These are phyloP conservation scores for Sebastes cheni DNA, from an alignment of 2,797 vertebrate genomes.

Conservation along the genomic window DNA sequence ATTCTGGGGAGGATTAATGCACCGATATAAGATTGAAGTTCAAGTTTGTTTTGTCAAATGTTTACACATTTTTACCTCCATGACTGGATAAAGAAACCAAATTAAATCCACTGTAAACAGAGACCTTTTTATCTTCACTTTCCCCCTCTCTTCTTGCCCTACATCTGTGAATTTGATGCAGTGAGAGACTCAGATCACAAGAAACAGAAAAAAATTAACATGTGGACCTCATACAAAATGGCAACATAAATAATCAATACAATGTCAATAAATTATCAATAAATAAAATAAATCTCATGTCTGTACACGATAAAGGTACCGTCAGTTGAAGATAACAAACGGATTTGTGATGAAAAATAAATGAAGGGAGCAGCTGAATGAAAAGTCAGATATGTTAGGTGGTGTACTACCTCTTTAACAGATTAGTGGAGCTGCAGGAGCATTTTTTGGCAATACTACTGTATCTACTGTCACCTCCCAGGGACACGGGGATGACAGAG, in stretches of 20 bases:
- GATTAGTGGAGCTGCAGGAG: conserved; percentile 18
- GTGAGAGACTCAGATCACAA: conserved; percentile 45
- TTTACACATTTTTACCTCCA: background rate
- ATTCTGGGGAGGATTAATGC: background rate
- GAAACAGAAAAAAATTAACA: conserved; percentile 48
- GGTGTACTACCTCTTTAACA: conserved; percentile 15
- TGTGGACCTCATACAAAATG: conserved; percentile 49
- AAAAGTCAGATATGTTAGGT: conserved; percentile 12
- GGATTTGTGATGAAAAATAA: conserved; percentile 43
- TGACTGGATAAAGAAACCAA: background rate
- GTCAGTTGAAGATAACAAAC: conserved; percentile 29
- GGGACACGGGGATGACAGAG: background rate
- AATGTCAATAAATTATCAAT: conserved; percentile 70
- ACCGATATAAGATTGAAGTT: background rate
- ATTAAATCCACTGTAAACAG: conserved; percentile 16
- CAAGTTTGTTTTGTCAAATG: background rate
- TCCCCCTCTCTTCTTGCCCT: background rate
- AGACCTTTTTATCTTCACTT: conserved; percentile 1
- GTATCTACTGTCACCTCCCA: conserved; percentile 25
- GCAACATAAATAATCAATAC: conserved; percentile 54
- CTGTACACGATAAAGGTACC: conserved; percentile 77
- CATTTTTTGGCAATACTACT: conserved; percentile 31
- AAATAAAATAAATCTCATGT: conserved; percentile 80
- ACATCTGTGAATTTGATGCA: conserved; percentile 36
- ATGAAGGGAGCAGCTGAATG: conserved; percentile 23